phyloP scores from a whole-genome alignment of 2,113 vertebrate genomes.

The Eulemur macaco region DNA sequence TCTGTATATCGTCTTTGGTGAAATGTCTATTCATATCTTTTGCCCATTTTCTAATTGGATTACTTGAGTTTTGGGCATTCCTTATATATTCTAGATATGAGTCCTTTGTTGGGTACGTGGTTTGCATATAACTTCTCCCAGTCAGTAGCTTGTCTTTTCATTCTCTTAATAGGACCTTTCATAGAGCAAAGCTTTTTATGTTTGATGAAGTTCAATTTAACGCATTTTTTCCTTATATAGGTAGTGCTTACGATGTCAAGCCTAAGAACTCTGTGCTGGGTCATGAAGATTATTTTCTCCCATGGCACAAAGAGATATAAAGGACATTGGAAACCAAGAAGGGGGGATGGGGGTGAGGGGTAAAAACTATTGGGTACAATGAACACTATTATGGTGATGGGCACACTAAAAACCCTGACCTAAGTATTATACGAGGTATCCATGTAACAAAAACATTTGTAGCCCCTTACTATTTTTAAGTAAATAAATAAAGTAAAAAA shows the following conservation, averaged over 20 bases:
- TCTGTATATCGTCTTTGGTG: neutral
- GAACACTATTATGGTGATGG: too few relatives aligned
- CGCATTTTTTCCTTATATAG: neutral
- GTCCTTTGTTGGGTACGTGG: neutral
- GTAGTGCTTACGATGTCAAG: neutral
- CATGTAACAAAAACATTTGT: too few relatives aligned
- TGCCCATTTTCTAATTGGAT: constrained; percentile 14
- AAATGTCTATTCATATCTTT: constrained; percentile 1
- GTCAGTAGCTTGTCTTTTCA: neutral
- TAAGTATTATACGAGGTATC: too few relatives aligned
- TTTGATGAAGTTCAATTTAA: constrained; percentile 16
- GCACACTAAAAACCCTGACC: too few relatives aligned
- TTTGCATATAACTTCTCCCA: constrained; percentile 29
- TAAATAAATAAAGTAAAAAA: too few relatives aligned
- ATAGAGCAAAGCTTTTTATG: neutral
- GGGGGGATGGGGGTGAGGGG: too few relatives aligned
- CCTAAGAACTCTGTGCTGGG: neutral
- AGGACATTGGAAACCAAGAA: too few relatives aligned
- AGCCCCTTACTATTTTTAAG: too few relatives aligned
- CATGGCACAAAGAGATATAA: neutral
- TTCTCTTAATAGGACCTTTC: neutral
- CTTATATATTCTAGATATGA: constrained; percentile 8
- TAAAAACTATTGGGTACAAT: too few relatives aligned
- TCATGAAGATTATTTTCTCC: neutral
- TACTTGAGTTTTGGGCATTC: neutral